Evolutionary conservation across 2,797 vertebrate species (phyloP), one percentile per base, ranked within the genome.

Genomic region (Notolepis coatsorum): DNA sequence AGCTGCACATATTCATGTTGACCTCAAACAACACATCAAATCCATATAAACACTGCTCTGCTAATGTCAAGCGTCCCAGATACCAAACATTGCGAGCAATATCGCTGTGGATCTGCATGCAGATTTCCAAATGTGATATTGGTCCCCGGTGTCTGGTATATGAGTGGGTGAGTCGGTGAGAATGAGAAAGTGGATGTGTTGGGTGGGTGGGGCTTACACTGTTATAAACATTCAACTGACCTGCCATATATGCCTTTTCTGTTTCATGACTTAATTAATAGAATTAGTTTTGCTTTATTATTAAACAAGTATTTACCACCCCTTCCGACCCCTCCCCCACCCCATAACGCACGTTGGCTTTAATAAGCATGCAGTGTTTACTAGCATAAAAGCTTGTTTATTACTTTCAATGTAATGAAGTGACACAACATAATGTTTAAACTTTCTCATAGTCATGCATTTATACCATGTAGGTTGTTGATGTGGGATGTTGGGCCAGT

Each of bases 141-240:
- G 61, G 54, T 54, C 65, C 76, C 57, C 73, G 66, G 63, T 84
- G 73, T 81, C 69, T 84, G 72, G 71, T 85, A 73, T 77, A 59
- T 81, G 72, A 72, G 54, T 79, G 79, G 52, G 35, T 75, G 55
- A 76, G 46, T 63, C 52, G 47, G 61, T 78, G 76, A 75, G 80
- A 84, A 77, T 84, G 82, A 79, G 64, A 58, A 82, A 21, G 73
- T 85, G 81, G 67, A 82, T 86, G 79, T 80, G 70, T n/a, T 79
- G 71, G 75, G 73, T 83, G 84, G 77, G 75, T 75, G 71, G 74
- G 78, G 73, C 21, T n/a, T 72, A 74, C 63, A 82, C 61, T 65
- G 37, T 61, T 80, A 50, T 80, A 73, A 71, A 68, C 74, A 60
- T 85, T 81, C 50, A 79, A 62, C 56, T 77, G 64, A 48, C 72